Conservation (phyloP, 1,140 invertebrate genomes). For the Drosophila watanabei region DNA sequence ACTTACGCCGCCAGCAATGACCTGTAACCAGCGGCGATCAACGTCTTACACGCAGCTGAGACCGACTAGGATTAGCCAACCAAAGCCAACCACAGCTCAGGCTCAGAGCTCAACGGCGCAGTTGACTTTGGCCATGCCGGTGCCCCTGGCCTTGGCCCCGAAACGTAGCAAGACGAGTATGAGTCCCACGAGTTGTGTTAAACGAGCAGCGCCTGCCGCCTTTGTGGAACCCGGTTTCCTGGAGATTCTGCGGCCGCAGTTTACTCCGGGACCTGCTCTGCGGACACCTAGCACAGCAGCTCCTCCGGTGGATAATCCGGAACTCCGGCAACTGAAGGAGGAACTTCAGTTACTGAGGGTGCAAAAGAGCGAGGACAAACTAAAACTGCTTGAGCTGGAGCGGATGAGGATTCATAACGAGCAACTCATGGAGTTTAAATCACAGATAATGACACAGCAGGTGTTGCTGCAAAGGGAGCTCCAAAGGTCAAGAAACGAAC, state of each 20-base stretch:
- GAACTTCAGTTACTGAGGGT: slow-evolving; percentile 96
- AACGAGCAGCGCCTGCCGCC: slow-evolving; percentile 56
- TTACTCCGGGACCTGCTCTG: slow-evolving; percentile 92
- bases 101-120: slow-evolving; percentile 70
- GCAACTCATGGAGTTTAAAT: slow-evolving; percentile 96
- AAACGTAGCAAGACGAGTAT: slow-evolving; percentile 82
- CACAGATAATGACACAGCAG: slow-evolving; percentile 96
- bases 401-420: slow-evolving; percentile 94
- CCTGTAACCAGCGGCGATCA: slow-evolving; percentile 70
- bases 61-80: slow-evolving; percentile 76
- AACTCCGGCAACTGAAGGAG: slow-evolving; percentile 93
- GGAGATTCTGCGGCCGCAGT: slow-evolving; percentile 94
- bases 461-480: slow-evolving; percentile 95
- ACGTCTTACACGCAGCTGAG: slow-evolving; percentile 72
- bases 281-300: slow-evolving; percentile 87
- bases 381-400: slow-evolving; percentile 95
- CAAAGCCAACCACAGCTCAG: slow-evolving; percentile 73
- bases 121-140: slow-evolving; percentile 70
- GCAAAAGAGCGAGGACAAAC: slow-evolving; percentile 94
- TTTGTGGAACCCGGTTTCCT: slow-evolving; percentile 93
- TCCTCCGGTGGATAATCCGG: slow-evolving; percentile 87
- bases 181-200: slow-evolving; percentile 71
- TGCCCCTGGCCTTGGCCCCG: slow-evolving; percentile 65
- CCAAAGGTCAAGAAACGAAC: slow-evolving; percentile 93
- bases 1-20: slow-evolving; percentile 48